These are phyloP conservation scores for Heptranchias perlo DNA, from an alignment of 2,113 vertebrate genomes.

Conservation along the genomic window DNA sequence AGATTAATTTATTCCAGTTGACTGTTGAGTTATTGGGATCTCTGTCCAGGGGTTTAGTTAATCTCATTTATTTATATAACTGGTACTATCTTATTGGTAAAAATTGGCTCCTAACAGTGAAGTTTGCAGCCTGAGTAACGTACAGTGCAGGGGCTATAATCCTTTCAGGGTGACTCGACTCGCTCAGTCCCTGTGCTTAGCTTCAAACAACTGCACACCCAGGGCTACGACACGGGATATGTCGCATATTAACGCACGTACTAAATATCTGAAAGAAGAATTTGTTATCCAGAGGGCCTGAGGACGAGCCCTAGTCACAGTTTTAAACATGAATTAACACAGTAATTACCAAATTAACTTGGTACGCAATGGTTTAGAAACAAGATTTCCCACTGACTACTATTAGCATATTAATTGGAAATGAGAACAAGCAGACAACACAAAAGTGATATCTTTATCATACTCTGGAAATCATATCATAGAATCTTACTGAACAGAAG, in stretches of 20 bases:
- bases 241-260: background rate
- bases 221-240: background rate
- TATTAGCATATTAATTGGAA: conserved; percentile 17
- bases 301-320: background rate
- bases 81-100: background rate
- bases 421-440: background rate
- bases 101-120: background rate
- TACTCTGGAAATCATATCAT: background rate
- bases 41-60: background rate
- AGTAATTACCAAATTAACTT: conserved; percentile 4
- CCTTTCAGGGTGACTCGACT: background rate
- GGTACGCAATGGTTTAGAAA: background rate
- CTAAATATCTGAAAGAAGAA: background rate
- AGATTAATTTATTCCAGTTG: too few species aligned
- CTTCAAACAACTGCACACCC: background rate
- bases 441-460: background rate
- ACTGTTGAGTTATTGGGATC: too few species aligned
- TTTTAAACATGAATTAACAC: background rate
- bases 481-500: background rate
- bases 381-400: background rate
- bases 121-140: background rate
- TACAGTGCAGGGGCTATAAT: background rate
- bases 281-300: background rate
- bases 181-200: background rate
- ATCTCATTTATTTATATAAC: background rate